phyloP scores from a whole-genome alignment of 2,113 vertebrate genomes.

The Chaetops frenatus region DNA sequence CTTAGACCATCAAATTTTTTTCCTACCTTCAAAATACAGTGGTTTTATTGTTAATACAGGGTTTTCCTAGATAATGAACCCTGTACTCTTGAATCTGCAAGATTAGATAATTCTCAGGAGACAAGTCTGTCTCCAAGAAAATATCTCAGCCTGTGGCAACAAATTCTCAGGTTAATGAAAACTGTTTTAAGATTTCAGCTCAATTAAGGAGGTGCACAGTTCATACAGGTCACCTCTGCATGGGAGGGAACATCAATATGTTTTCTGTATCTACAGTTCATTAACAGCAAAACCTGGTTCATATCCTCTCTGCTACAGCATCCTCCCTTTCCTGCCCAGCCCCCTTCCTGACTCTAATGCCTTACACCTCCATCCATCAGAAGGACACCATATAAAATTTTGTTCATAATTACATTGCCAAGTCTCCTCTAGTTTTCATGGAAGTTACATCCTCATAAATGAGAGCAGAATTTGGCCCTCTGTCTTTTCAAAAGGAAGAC shows the following conservation, averaged over 20 bases:
- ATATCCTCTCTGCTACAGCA: neutral
- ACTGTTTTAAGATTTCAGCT: neutral
- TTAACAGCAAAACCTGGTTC: conserved; percentile 8
- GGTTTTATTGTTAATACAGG: neutral
- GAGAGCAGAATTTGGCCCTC: conserved; percentile 20
- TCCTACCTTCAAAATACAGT: neutral
- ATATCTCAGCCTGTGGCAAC: neutral
- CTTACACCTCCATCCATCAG: neutral
- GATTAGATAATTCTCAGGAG: neutral
- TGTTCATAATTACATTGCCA: neutral
- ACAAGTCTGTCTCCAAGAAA: neutral
- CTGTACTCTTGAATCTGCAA: neutral
- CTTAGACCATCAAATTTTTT: neutral
- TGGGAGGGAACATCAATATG: neutral
- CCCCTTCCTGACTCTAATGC: neutral
- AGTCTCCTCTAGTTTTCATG: neutral
- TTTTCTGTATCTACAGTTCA: conserved; percentile 7
- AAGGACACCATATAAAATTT: neutral
- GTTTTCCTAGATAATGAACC: neutral
- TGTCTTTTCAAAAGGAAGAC: conserved; percentile 61
- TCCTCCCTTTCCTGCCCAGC: neutral
- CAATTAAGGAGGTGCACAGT: neutral
- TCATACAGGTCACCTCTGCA: neutral
- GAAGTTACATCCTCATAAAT: neutral
- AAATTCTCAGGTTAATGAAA: neutral